A percentile compares a stretch with the other conserved stretches of the same genome.
Conservation (phyloP, 30 jellyfish, hydroid and myxozoan species). For the Pseudorhiza aurosa region DNA sequence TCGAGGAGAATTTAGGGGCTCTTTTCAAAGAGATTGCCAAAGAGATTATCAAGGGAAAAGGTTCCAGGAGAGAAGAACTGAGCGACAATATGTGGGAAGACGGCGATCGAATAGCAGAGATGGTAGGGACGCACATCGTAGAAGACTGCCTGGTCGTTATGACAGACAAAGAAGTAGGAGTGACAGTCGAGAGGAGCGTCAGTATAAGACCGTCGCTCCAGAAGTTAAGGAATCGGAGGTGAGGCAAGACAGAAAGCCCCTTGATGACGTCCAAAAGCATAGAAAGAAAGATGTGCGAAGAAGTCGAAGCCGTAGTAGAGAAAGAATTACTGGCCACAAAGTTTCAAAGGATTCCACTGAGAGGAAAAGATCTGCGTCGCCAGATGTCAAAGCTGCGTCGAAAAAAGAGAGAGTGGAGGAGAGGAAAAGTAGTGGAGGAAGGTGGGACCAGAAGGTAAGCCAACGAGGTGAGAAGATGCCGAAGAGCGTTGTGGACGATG, state of each 20-base stretch:
- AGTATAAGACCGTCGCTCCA: background rate
- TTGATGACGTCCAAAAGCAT: background rate
- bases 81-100: slow-evolving; percentile 8
- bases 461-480: background rate
- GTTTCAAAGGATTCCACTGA: background rate
- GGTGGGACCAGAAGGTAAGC: slow-evolving; percentile 8
- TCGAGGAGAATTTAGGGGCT: slow-evolving; percentile 22
- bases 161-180: slow-evolving; percentile 63
- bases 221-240: background rate
- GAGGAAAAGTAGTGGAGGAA: background rate
- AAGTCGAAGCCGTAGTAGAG: slow-evolving; percentile 6
- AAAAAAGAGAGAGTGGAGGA: background rate
- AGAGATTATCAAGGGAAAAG: slow-evolving; percentile 2
- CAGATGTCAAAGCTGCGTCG: background rate
- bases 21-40: background rate
- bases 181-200: slow-evolving; percentile 34
- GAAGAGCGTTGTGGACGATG: background rate
- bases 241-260: background rate
- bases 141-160: slow-evolving; percentile 61
- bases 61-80: slow-evolving; percentile 23
- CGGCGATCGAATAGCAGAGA: slow-evolving; percentile 21
- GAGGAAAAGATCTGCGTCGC: background rate
- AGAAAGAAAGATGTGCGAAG: background rate
- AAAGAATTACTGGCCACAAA: background rate
- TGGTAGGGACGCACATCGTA: background rate